A percentile compares a stretch with the other conserved stretches of the same genome.
phyloP scores from a whole-genome alignment of 2,888 invertebrate species.

The Caenorhabditis sp. region DNA sequence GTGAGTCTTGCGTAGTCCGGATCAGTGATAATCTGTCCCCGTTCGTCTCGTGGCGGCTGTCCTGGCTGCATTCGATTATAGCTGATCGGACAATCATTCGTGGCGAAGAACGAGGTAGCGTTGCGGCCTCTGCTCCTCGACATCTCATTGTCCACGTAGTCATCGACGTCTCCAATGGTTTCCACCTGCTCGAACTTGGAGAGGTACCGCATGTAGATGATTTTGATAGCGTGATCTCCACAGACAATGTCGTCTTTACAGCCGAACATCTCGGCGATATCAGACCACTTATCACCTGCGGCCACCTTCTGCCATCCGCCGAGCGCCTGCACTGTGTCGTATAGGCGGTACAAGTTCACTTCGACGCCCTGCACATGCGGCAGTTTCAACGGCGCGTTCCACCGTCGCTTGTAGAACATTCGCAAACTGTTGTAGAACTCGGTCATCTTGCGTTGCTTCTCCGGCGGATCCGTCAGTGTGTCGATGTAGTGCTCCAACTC shows the following conservation, averaged over 20 bases:
- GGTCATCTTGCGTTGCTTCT: conserved; percentile 85
- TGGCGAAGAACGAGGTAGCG: conserved; percentile 71
- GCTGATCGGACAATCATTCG: conserved; percentile 77
- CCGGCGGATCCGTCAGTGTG: conserved; percentile 76
- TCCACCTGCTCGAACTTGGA: conserved; percentile 81
- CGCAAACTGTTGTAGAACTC: conserved; percentile 78
- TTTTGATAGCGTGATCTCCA: conserved; percentile 90
- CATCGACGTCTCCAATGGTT: conserved; percentile 78
- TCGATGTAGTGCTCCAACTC: conserved; percentile 76
- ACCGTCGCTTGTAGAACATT: conserved; percentile 83
- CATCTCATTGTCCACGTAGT: conserved; percentile 72
- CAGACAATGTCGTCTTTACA: conserved; percentile 92
- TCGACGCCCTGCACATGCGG: conserved; percentile 92
- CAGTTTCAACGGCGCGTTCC: conserved; percentile 85
- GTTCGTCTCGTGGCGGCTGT: conserved; percentile 60
- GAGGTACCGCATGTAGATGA: conserved; percentile 80
- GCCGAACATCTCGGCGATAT: conserved; percentile 76
- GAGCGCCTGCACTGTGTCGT: conserved; percentile 92
- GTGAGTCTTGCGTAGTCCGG: conserved; percentile 89
- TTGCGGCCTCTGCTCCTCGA: conserved; percentile 63
- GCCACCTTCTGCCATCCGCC: conserved; percentile 96
- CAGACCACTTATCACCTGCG: conserved; percentile 76
- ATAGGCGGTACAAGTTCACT: conserved; percentile 94
- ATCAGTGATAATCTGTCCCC: conserved; percentile 66
- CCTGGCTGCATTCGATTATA: conserved; percentile 52